These are phyloP conservation scores for Mormyrops boulengeri DNA, from an alignment of 2,797 vertebrate species.

Conservation along the genomic window DNA sequence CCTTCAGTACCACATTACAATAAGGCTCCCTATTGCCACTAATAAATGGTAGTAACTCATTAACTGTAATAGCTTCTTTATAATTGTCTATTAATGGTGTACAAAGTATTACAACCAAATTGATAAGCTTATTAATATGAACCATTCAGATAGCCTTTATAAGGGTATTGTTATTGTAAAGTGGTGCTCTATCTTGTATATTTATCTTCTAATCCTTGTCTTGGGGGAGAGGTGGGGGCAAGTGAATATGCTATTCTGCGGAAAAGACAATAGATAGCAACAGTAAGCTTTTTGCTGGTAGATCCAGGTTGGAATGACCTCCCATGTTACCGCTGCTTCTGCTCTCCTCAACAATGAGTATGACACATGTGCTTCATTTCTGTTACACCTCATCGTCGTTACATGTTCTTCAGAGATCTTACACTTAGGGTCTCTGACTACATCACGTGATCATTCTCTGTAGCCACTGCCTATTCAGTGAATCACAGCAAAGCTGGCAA, in stretches of 20 bases:
- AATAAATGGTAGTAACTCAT: not conserved
- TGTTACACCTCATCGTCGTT: not conserved
- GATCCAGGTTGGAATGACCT: not conserved
- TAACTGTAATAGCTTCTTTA: not conserved
- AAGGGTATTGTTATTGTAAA: not conserved
- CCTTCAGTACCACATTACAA: not conserved
- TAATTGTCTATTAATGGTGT: not conserved
- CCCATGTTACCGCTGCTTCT: not conserved
- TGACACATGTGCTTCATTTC: not conserved
- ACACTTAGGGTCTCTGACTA: not conserved
- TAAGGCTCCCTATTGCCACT: not conserved
- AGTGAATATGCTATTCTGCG: not conserved
- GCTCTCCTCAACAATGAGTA: not conserved
- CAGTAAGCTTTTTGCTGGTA: not conserved
- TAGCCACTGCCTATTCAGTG: not conserved
- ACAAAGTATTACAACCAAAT: not conserved
- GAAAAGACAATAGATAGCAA: not conserved
- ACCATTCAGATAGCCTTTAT: not conserved
- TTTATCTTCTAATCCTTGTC: not conserved
- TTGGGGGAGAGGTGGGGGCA: not conserved
- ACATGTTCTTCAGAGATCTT: not conserved
- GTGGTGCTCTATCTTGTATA: not conserved
- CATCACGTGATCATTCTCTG: not conserved
- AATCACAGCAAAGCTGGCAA: not conserved
- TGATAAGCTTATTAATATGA: not conserved